Conservation (phyloP, 2,888 invertebrate species). For the Nesidiocoris tenuis region DNA sequence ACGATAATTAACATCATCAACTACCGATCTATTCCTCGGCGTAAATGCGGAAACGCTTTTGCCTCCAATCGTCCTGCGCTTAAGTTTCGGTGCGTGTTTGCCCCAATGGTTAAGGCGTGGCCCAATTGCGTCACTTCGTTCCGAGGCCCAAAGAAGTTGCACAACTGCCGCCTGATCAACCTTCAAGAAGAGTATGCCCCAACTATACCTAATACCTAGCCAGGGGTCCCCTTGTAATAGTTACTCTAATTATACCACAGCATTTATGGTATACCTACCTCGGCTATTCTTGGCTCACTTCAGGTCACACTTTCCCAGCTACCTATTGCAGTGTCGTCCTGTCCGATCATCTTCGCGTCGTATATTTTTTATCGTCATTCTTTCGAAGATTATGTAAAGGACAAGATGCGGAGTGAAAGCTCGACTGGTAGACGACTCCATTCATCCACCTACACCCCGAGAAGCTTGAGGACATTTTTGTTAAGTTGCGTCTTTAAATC, state of each 20-base stretch:
- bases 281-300: too few relatives aligned
- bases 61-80: background rate
- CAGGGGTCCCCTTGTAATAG: too few relatives aligned
- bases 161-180: conserved; percentile 40
- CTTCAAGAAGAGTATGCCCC: conserved; percentile 38
- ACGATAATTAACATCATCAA: too few relatives aligned
- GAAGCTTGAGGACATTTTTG: too few relatives aligned
- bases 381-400: conserved; percentile 36
- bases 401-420: conserved; percentile 41
- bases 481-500: too few relatives aligned
- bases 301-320: too few relatives aligned
- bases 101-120: conserved; percentile 16
- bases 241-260: too few relatives aligned
- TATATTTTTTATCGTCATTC: background rate
- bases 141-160: conserved; percentile 25
- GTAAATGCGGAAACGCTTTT: conserved; percentile 32
- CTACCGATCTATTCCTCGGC: background rate
- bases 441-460: background rate
- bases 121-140: conserved; percentile 23
- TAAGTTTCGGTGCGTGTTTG: background rate
- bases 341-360: background rate
- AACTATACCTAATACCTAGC: too few relatives aligned
- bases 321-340: too few relatives aligned
- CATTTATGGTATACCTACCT: too few relatives aligned
- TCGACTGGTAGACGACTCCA: conserved; percentile 32